Conservation (phyloP, 2,113 vertebrate genomes). For the Muscicapa adusta region DNA sequence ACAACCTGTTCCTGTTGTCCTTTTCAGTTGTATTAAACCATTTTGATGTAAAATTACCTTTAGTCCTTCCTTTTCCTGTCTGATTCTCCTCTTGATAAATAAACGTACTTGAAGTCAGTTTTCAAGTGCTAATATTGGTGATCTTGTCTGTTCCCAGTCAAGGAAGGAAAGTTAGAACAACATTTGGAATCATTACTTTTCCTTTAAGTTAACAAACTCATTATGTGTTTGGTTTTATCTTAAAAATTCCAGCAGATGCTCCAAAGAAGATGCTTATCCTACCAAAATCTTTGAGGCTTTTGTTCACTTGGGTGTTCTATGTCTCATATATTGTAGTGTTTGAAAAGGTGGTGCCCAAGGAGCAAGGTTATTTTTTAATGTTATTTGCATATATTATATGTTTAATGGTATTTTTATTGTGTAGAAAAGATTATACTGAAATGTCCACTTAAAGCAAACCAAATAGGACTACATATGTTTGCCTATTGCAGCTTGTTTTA, state of each 20-base stretch:
- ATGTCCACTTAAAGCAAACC: conserved; percentile 30
- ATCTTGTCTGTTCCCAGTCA: background rate
- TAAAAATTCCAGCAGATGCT: background rate
- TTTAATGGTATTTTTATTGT: background rate
- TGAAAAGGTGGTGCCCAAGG: background rate
- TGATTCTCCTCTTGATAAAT: background rate
- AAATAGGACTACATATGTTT: background rate
- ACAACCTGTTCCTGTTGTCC: background rate
- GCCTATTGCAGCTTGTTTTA: conserved; percentile 14
- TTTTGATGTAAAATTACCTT: background rate
- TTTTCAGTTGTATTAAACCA: background rate
- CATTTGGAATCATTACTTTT: background rate
- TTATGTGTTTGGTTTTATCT: background rate
- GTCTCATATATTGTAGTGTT: background rate
- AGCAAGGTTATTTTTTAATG: background rate
- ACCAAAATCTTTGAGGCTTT: background rate
- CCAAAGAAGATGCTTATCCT: background rate
- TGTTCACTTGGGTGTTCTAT: background rate
- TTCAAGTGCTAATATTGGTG: background rate
- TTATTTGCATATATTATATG: background rate
- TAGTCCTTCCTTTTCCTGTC: background rate
- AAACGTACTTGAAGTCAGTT: background rate
- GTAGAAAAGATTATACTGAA: background rate
- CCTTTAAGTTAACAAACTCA: background rate
- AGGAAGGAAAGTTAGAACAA: background rate